phyloP scores from a whole-genome alignment of 2,888 invertebrate species.

The Scotopteryx bipunctaria region DNA sequence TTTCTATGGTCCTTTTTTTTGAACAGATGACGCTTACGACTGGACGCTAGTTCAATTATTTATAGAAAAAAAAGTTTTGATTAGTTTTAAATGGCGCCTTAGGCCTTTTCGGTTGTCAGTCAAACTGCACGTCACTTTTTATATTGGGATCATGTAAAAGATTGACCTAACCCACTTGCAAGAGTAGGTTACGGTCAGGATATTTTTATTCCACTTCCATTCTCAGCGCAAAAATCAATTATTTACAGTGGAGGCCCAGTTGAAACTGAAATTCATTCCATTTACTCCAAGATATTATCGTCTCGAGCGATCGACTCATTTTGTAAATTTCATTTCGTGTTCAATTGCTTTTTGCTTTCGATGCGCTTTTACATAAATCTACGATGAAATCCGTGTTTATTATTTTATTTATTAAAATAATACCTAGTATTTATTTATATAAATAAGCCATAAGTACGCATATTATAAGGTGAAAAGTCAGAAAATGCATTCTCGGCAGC shows the following conservation, averaged over 20 bases:
- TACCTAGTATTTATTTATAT: too few species aligned
- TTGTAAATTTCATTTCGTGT: constrained; percentile 40
- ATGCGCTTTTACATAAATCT: constrained; percentile 20
- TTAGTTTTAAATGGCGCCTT: too few species aligned
- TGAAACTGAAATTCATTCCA: constrained; percentile 47
- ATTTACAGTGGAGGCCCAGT: constrained; percentile 32
- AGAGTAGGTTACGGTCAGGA: constrained; percentile 20
- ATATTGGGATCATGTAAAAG: too few species aligned
- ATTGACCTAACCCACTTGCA: constrained; percentile 21
- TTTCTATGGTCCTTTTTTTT: too few species aligned
- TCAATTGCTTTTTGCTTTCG: constrained; percentile 28
- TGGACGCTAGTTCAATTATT: too few species aligned
- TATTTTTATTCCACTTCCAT: constrained; percentile 28
- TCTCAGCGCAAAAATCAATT: constrained; percentile 35
- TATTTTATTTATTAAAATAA: not conserved
- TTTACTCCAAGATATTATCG: constrained; percentile 43
- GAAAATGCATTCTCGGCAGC: constrained; percentile 9
- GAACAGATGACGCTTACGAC: too few species aligned
- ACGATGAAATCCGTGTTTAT: not conserved
- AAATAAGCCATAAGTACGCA: too few species aligned
- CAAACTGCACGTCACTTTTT: too few species aligned
- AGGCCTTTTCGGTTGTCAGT: too few species aligned
- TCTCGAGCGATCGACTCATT: constrained; percentile 39
- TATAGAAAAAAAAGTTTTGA: too few species aligned
- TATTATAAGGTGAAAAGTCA: not conserved